phyloP scores from a whole-genome alignment of 2,113 vertebrate species.

The Puma concolor region DNA sequence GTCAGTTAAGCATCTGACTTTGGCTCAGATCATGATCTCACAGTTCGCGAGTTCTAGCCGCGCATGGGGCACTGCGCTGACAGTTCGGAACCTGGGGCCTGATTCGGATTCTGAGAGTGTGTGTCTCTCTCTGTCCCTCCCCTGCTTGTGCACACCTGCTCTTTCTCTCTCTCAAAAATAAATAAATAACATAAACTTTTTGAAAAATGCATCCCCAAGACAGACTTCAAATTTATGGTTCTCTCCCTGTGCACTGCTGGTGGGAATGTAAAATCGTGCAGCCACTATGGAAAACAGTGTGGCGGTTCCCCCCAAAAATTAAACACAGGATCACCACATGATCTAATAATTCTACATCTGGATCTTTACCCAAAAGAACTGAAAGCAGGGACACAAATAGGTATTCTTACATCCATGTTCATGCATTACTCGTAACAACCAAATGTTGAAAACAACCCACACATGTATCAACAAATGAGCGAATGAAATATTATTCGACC shows the following conservation, averaged over 20 bases:
- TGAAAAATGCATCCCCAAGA: not conserved
- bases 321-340: not conserved
- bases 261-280: not conserved
- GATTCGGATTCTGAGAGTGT: not conserved
- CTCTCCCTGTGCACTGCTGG: not conserved
- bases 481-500: not conserved
- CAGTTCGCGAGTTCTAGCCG: not conserved
- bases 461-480: not conserved
- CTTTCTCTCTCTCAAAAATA: not conserved
- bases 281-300: not conserved
- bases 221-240: too few species aligned
- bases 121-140: not conserved
- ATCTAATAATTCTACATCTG: not conserved
- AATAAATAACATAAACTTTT: not conserved
- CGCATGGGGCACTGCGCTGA: not conserved
- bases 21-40: not conserved
- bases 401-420: not conserved
- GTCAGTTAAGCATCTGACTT: not conserved
- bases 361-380: not conserved
- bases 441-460: not conserved
- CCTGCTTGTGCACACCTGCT: not conserved
- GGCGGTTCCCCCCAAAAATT: not conserved
- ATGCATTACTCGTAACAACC: not conserved
- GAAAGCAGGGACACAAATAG: not conserved
- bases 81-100: not conserved